These are phyloP conservation scores for Megalonaias nervosa DNA, from an alignment of 1,140 invertebrate genomes.

Conservation along the genomic window DNA sequence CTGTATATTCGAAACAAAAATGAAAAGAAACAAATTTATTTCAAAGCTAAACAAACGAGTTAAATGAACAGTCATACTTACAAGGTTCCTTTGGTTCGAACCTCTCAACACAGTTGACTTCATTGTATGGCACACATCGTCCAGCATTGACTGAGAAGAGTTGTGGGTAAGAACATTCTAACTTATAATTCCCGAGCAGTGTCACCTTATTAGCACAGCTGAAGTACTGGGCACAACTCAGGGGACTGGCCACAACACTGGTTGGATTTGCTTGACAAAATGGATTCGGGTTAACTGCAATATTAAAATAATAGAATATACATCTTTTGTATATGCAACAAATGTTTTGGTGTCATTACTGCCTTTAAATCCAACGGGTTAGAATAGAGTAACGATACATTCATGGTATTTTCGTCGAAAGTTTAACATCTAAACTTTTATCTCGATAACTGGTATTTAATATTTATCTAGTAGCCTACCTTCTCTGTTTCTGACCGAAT, in stretches of 20 bases:
- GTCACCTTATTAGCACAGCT: constrained; percentile 41
- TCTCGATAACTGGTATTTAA: no score
- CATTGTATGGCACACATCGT: constrained; percentile 46
- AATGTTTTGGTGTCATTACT: no score
- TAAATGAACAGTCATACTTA: constrained; percentile 22
- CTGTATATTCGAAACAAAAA: not conserved
- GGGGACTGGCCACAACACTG: constrained; percentile 46
- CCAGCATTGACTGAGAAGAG: constrained; percentile 47
- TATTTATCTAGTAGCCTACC: no score
- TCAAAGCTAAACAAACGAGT: not conserved
- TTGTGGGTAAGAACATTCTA: constrained; percentile 52
- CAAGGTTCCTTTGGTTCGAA: constrained; percentile 47
- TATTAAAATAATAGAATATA: no score
- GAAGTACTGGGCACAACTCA: constrained; percentile 51
- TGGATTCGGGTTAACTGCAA: constrained; percentile 32
- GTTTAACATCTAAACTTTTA: no score
- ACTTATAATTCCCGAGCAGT: constrained; percentile 40
- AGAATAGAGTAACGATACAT: no score
- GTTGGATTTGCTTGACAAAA: constrained; percentile 49
- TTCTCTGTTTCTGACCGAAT: no score
- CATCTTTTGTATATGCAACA: no score
- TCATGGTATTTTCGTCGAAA: no score
- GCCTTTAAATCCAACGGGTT: no score
- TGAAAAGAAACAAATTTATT: not conserved
- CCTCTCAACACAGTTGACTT: constrained; percentile 38